Percentiles rank a stretch among this genome's conserved stretches.
Evolutionary conservation across 1,140 invertebrate genomes (phyloP).

Genomic region (Nasonia vitripennis): DNA sequence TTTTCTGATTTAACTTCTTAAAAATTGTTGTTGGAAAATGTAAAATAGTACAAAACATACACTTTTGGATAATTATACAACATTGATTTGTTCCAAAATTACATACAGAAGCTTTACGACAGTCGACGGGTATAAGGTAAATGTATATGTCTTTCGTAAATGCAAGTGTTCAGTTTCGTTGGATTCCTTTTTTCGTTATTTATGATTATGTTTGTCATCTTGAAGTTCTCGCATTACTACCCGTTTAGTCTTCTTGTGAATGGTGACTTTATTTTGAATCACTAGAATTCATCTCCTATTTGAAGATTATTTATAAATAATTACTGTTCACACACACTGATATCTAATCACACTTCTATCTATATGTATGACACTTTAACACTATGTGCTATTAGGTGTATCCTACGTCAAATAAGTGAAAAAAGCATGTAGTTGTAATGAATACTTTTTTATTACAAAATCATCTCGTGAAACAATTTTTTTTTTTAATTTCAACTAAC

Average conservation of each 20-base stretch:
- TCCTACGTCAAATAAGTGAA: neutral
- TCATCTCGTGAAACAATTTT: neutral
- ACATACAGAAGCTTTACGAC: slow-evolving; percentile 57
- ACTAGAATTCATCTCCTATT: too few relatives aligned
- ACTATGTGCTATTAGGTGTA: neutral
- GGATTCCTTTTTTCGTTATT: slow-evolving; percentile 17
- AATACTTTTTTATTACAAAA: slow-evolving; percentile 18
- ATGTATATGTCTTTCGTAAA: slow-evolving; percentile 39
- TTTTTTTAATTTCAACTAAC: neutral
- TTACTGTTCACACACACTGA: neutral
- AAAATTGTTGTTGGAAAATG: neutral
- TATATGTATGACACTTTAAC: neutral
- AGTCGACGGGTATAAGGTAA: slow-evolving; percentile 57
- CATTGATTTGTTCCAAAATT: slow-evolving; percentile 59
- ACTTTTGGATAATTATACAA: slow-evolving; percentile 50
- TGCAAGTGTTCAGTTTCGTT: slow-evolving; percentile 16
- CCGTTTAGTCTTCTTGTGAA: neutral
- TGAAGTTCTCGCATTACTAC: neutral
- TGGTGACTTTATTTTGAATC: neutral
- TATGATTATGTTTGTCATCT: neutral
- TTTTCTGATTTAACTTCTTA: slow-evolving; percentile 4
- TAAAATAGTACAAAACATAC: slow-evolving; percentile 17
- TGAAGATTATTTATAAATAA: too few relatives aligned
- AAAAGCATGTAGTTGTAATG: neutral
- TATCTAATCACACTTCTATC: neutral